Conservation (phyloP, 2,888 invertebrate genomes). For the Maniola hyperantus region DNA sequence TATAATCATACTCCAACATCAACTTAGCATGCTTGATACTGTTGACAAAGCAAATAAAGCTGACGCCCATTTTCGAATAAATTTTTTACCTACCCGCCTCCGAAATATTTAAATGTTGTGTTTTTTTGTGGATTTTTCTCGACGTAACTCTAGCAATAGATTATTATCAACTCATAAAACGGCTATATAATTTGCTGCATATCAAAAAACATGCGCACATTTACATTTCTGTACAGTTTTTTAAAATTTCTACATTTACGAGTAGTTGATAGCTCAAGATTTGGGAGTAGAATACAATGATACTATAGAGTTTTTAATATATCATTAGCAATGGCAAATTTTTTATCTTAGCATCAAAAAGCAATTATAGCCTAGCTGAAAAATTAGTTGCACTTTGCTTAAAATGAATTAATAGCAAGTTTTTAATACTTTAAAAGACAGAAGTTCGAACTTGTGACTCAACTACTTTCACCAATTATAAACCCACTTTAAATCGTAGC, state of each 20-base stretch:
- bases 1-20: constrained; percentile 47
- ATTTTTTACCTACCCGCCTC: constrained; percentile 44
- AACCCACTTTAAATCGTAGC: not conserved
- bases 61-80: constrained; percentile 35
- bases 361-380: constrained; percentile 34
- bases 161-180: constrained; percentile 22
- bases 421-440: constrained; percentile 11
- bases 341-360: constrained; percentile 13
- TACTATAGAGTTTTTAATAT: not conserved
- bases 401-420: constrained; percentile 28
- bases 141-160: constrained; percentile 33
- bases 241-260: constrained; percentile 18
- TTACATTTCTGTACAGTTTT: constrained; percentile 20
- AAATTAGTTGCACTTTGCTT: constrained; percentile 40
- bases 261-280: constrained; percentile 9
- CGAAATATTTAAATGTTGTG: constrained; percentile 56
- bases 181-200: constrained; percentile 22
- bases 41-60: constrained; percentile 35
- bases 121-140: constrained; percentile 52
- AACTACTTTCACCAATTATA: not conserved
- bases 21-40: constrained; percentile 38
- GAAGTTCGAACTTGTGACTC: constrained; percentile 34
- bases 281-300: constrained; percentile 12
- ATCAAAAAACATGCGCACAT: constrained; percentile 23
- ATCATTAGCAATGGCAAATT: constrained; percentile 8